Percentiles rank a stretch among this genome's conserved stretches.
Evolutionary conservation across 2,888 invertebrate genomes (phyloP).

Genomic region (Liodrosophila aerea): DNA sequence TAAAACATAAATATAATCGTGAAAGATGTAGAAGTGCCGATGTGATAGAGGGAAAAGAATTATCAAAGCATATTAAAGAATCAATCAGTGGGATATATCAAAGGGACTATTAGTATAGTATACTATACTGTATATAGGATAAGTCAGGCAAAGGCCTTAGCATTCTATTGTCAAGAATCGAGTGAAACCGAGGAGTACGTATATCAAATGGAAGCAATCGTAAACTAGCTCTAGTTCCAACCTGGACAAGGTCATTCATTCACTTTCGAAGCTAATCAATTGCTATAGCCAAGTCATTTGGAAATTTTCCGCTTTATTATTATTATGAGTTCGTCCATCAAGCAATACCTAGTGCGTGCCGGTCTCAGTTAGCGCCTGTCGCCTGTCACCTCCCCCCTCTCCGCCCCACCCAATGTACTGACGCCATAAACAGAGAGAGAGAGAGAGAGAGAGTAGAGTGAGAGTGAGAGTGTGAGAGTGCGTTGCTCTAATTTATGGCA

Average conservation of each 20-base stretch:
- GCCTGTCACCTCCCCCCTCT: neutral
- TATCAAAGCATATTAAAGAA: no score
- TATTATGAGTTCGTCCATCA: slow-evolving; percentile 61
- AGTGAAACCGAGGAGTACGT: no score
- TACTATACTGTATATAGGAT: no score
- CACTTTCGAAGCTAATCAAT: slow-evolving; percentile 34
- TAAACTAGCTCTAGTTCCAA: neutral
- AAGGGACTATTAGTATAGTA: no score
- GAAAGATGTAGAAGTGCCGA: no score
- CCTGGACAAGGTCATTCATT: slow-evolving; percentile 5
- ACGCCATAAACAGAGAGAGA: slow-evolving; percentile 32
- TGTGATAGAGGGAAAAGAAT: no score
- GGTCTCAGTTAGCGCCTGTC: slow-evolving; percentile 18
- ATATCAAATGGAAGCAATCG: no score
- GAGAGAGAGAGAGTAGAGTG: neutral
- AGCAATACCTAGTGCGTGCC: slow-evolving; percentile 49
- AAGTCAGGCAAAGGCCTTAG: no score
- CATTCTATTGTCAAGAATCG: no score
- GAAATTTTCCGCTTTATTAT: slow-evolving; percentile 69
- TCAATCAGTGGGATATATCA: no score
- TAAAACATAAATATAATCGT: no score
- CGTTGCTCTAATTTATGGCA: slow-evolving; percentile 14
- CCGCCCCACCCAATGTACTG: slow-evolving; percentile 16
- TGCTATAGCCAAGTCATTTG: slow-evolving; percentile 19
- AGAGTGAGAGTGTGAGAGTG: neutral